A percentile compares a stretch with the other conserved stretches of the same genome.
These are phyloP conservation scores for Coregonus sp. DNA, from an alignment of 2,797 vertebrate species.

Conservation along the genomic window DNA sequence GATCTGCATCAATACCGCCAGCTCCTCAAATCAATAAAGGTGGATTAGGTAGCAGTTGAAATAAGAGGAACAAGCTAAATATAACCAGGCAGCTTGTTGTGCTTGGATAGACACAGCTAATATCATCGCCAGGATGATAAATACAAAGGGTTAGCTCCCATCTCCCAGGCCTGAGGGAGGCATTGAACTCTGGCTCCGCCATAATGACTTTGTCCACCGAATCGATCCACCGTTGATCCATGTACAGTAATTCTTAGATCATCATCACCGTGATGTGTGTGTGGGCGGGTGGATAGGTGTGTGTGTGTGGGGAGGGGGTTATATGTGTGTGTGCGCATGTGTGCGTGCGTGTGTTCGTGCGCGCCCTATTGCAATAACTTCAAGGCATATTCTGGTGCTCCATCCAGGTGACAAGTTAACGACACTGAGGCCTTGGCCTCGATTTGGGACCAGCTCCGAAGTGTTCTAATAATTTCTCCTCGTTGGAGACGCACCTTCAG, in stretches of 20 bases:
- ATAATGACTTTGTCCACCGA: slow-evolving; percentile 79
- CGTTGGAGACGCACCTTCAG: slow-evolving; percentile 59
- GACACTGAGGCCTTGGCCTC: slow-evolving; percentile 44
- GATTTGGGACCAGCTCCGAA: slow-evolving; percentile 49
- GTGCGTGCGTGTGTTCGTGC: background rate
- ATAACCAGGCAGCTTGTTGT: slow-evolving; percentile 53
- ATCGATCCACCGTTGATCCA: slow-evolving; percentile 79
- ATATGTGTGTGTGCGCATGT: too few relatives aligned
- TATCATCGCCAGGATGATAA: slow-evolving; percentile 63
- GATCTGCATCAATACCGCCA: slow-evolving; percentile 10
- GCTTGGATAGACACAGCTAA: slow-evolving; percentile 46
- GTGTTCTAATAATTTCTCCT: slow-evolving; percentile 65
- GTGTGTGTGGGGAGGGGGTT: background rate
- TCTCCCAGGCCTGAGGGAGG: slow-evolving; percentile 64
- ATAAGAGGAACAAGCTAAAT: slow-evolving; percentile 72
- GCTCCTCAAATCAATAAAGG: slow-evolving; percentile 54
- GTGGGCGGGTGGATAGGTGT: background rate
- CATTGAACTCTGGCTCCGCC: slow-evolving; percentile 76
- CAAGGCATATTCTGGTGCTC: slow-evolving; percentile 73
- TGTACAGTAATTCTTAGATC: slow-evolving; percentile 81
- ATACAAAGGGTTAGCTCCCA: slow-evolving; percentile 55
- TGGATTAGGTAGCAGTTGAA: slow-evolving; percentile 66
- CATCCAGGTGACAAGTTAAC: slow-evolving; percentile 78
- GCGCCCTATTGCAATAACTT: slow-evolving; percentile 69
- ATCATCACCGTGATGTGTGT: slow-evolving; percentile 55